Evolutionary conservation across 2,888 invertebrate species (phyloP).

Genomic region (Lochmaea capreae): DNA sequence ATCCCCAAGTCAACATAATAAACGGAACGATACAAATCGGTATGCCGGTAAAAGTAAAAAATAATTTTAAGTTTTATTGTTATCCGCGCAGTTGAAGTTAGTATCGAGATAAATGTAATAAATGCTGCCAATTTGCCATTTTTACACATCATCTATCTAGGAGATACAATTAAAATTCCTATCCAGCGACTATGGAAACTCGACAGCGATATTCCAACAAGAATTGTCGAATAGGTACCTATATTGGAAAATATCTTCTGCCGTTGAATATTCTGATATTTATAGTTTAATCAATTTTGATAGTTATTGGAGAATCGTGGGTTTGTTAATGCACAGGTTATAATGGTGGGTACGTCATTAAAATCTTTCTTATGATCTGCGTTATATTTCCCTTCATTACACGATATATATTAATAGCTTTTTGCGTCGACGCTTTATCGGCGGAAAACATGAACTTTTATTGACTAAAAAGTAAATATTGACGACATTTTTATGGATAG

Average conservation of each 20-base stretch:
- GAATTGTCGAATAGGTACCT: slow-evolving; percentile 22
- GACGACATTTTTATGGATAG: neutral
- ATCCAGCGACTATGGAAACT: slow-evolving; percentile 38
- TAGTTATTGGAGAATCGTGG: slow-evolving; percentile 43
- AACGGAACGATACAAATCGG: slow-evolving; percentile 41
- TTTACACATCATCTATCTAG: slow-evolving; percentile 41
- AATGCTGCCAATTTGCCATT: slow-evolving; percentile 44
- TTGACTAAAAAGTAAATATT: neutral
- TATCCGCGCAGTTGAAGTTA: slow-evolving; percentile 36
- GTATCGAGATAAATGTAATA: slow-evolving; percentile 38
- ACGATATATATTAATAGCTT: slow-evolving; percentile 30
- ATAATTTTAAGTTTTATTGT: slow-evolving; percentile 41
- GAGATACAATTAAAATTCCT: slow-evolving; percentile 46
- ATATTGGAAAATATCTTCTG: slow-evolving; percentile 32
- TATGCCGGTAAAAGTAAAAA: slow-evolving; percentile 40
- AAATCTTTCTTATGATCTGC: slow-evolving; percentile 30
- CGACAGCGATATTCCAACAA: slow-evolving; percentile 24
- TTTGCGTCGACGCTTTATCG: slow-evolving; percentile 7
- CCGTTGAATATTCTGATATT: slow-evolving; percentile 41
- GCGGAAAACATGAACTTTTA: neutral
- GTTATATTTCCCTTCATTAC: slow-evolving; percentile 29
- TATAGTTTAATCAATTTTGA: slow-evolving; percentile 43
- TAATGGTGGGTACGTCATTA: slow-evolving; percentile 37
- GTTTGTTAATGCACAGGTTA: slow-evolving; percentile 32
- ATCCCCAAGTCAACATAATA: slow-evolving; percentile 39